Evolutionary conservation across 2,113 vertebrate species (phyloP).

Genomic region (Percina caprodes): DNA sequence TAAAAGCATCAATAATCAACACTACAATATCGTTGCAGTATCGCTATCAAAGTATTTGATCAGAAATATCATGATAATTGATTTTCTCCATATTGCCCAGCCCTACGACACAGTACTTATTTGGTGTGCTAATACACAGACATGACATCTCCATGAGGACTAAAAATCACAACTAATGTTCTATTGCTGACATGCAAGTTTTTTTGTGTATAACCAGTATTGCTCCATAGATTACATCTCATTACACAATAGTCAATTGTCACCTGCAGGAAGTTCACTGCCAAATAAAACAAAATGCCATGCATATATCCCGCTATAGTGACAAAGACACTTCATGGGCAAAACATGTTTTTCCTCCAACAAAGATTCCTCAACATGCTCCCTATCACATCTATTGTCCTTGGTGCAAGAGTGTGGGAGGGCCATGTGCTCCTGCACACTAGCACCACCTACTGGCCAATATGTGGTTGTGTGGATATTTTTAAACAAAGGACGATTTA

Average conservation of each 20-base stretch:
- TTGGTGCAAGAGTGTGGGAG: slow-evolving; percentile 29
- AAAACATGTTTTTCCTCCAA: slow-evolving; percentile 76
- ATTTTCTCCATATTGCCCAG: too few relatives aligned
- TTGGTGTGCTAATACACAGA: neutral
- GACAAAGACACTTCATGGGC: slow-evolving; percentile 56
- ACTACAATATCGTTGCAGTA: too few relatives aligned
- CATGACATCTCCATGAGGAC: neutral
- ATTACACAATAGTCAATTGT: neutral
- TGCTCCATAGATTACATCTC: neutral
- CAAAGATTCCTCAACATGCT: slow-evolving; percentile 79
- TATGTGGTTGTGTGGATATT: neutral
- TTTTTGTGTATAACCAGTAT: neutral
- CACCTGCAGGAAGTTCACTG: neutral
- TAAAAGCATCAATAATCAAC: too few relatives aligned
- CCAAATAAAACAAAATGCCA: neutral
- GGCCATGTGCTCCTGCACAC: slow-evolving; percentile 9
- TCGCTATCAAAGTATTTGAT: too few relatives aligned
- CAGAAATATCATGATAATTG: too few relatives aligned
- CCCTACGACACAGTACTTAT: neutral
- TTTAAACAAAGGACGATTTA: slow-evolving; percentile 72
- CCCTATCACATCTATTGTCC: slow-evolving; percentile 72
- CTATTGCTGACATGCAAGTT: neutral
- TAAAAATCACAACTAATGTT: neutral
- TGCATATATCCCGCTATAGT: neutral
- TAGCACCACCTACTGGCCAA: slow-evolving; percentile 70